A percentile compares a stretch with the other conserved stretches of the same genome.
Conservation (phyloP, 2,797 vertebrate species). For the Tamandua tetradactyla region DNA sequence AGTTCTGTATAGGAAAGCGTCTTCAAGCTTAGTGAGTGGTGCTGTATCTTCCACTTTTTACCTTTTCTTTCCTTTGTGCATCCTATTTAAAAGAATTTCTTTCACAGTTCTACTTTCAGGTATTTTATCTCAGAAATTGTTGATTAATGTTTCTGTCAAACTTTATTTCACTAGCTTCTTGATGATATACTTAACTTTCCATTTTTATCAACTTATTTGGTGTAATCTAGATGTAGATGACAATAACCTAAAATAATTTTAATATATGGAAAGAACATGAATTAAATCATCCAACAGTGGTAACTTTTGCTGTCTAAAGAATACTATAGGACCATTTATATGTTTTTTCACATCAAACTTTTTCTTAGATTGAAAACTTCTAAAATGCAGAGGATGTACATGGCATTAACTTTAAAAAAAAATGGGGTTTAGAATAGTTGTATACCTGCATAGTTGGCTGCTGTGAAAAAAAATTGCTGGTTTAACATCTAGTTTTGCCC, state of each 20-base stretch:
- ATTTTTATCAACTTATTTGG: slow-evolving; percentile 28
- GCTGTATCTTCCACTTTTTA: neutral
- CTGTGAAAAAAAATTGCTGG: neutral
- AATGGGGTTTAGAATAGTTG: neutral
- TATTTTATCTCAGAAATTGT: neutral
- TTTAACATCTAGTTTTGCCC: neutral
- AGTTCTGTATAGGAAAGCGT: neutral
- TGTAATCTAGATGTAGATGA: neutral
- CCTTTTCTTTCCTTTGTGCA: accelerated
- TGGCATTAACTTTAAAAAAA: neutral
- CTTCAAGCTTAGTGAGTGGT: neutral
- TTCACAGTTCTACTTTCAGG: neutral
- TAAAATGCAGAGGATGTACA: neutral
- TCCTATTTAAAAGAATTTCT: neutral
- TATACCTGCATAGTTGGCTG: neutral
- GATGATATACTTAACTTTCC: neutral
- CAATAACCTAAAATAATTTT: neutral
- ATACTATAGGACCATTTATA: neutral
- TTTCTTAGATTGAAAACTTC: neutral
- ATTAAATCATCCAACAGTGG: neutral
- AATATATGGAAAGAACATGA: neutral
- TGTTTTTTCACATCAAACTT: neutral
- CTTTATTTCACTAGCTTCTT: neutral
- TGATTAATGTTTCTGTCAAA: neutral
- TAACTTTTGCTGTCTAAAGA: neutral